Conservation (phyloP, 2,888 invertebrate species). For the Bugulina stolonifera region DNA sequence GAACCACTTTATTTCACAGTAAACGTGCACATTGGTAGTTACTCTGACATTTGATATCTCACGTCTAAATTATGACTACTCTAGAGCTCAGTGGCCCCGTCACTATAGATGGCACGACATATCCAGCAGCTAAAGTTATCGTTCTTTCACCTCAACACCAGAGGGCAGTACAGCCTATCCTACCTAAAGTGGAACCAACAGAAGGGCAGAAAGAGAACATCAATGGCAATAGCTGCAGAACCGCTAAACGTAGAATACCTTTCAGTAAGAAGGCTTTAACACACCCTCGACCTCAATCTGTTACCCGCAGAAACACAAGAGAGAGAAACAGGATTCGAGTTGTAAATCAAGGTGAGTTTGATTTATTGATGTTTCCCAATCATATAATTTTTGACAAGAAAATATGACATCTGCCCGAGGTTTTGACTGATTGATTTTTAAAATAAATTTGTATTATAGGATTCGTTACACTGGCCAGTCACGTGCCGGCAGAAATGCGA, state of each 20-base stretch:
- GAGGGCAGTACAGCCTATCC: background rate
- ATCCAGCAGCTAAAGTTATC: background rate
- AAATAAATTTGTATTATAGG: too few species aligned
- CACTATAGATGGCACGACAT: background rate
- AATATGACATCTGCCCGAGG: too few species aligned
- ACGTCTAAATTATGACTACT: background rate
- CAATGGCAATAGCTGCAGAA: background rate
- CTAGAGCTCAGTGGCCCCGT: background rate
- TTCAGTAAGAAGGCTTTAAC: conserved; percentile 25
- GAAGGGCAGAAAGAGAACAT: background rate
- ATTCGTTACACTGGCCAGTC: conserved; percentile 25
- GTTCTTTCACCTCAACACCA: background rate
- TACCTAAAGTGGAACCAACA: background rate
- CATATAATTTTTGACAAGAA: too few species aligned
- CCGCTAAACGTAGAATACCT: background rate
- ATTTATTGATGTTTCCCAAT: too few species aligned
- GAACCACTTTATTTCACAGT: too few species aligned
- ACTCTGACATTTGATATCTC: too few species aligned
- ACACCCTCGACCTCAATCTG: conserved; percentile 14
- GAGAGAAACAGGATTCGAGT: conserved; percentile 17
- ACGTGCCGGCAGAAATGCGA: conserved; percentile 18
- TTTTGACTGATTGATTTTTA: too few species aligned
- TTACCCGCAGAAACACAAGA: conserved; percentile 23
- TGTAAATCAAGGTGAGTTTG: conserved; percentile 23
- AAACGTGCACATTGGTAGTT: background rate